These are phyloP conservation scores for Myotis pilosus DNA, from an alignment of 2,797 vertebrate genomes.

Conservation along the genomic window DNA sequence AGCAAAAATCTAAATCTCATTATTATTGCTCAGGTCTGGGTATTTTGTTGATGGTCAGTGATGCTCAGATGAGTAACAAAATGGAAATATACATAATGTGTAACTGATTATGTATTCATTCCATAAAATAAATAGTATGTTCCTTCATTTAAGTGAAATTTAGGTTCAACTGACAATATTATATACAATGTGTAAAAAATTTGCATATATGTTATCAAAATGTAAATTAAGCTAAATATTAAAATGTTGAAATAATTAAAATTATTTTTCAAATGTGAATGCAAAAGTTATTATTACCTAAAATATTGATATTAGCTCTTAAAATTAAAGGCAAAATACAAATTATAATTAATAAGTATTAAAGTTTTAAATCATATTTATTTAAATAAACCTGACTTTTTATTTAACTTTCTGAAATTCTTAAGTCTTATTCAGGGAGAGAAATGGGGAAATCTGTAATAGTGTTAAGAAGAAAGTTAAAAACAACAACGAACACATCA, in stretches of 20 bases:
- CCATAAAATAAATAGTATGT: not conserved
- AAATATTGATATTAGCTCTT: not conserved
- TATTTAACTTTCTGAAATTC: conserved; percentile 26
- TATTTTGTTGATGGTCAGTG: not conserved
- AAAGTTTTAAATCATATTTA: not conserved
- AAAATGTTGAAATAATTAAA: not conserved
- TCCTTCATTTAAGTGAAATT: not conserved
- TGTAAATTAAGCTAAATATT: not conserved
- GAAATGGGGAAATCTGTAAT: not conserved
- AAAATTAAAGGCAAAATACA: not conserved
- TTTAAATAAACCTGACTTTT: not conserved
- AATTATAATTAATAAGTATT: not conserved
- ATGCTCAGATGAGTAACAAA: not conserved
- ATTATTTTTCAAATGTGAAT: not conserved
- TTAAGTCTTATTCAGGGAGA: not conserved
- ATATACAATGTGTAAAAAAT: not conserved
- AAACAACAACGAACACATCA: not conserved
- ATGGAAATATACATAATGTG: not conserved
- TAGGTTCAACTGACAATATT: not conserved
- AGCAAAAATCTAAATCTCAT: not conserved
- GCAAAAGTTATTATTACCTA: not conserved
- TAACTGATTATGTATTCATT: not conserved
- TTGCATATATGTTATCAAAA: conserved; percentile 15
- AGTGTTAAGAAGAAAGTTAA: not conserved
- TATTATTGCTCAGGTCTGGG: not conserved